Percentiles rank a stretch among this genome's conserved stretches.
These are phyloP conservation scores for Acholoe squamosa DNA, from an alignment of 2,888 invertebrate species.

Conservation along the genomic window DNA sequence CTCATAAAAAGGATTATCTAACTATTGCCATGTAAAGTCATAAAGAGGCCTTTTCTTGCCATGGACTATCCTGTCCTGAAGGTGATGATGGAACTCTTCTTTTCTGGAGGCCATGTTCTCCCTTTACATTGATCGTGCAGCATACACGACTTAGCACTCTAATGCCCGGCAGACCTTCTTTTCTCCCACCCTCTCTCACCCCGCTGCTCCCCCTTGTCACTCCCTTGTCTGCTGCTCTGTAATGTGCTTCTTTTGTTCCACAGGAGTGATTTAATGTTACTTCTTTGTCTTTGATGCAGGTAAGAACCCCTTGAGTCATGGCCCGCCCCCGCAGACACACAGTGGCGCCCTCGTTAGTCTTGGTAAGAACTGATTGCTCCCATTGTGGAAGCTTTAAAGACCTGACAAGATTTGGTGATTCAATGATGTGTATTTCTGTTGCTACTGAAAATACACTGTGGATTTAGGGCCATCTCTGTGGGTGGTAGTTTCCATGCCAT, in stretches of 20 bases:
- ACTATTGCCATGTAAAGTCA: too few relatives aligned
- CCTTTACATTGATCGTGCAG: neutral
- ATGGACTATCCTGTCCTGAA: neutral
- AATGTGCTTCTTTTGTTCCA: neutral
- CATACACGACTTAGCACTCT: neutral
- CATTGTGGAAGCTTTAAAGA: too few relatives aligned
- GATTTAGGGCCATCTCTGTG: too few relatives aligned
- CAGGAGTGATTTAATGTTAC: neutral
- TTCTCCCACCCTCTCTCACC: neutral
- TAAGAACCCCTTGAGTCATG: neutral
- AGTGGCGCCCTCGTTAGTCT: too few relatives aligned
- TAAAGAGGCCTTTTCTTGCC: neutral
- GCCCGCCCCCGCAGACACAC: too few relatives aligned
- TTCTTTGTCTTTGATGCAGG: conserved; percentile 16
- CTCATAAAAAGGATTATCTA: too few relatives aligned
- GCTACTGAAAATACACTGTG: too few relatives aligned
- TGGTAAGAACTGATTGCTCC: too few relatives aligned
- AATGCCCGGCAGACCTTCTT: neutral
- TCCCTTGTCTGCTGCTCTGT: neutral
- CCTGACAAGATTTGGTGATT: too few relatives aligned
- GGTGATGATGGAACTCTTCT: neutral
- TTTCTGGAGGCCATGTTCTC: neutral
- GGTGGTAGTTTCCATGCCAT: too few relatives aligned
- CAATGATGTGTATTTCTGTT: too few relatives aligned
- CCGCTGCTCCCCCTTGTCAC: neutral